A percentile compares a stretch with the other conserved stretches of the same genome.
These are phyloP conservation scores for Aphaenogaster ashmeadi DNA, from an alignment of 1,140 invertebrate species.

Conservation along the genomic window DNA sequence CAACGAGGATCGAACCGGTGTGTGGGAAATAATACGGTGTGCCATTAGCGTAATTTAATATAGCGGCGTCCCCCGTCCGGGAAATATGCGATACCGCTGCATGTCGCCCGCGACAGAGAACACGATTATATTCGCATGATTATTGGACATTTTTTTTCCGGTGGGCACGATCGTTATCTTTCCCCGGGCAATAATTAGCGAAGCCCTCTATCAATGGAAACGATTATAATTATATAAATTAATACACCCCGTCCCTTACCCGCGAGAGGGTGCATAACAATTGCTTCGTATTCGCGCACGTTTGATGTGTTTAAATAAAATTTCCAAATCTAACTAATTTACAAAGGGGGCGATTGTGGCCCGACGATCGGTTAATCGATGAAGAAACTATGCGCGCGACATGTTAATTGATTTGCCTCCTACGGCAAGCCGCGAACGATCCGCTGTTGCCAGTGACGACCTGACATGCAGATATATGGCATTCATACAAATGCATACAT, in stretches of 20 bases:
- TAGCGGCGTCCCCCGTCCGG: conserved; percentile 17
- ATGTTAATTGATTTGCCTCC: conserved; percentile 21
- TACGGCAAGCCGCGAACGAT: conserved; percentile 7
- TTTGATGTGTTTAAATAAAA: conserved; percentile 4
- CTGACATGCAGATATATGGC: conserved; percentile 38
- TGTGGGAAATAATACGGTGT: conserved; percentile 44
- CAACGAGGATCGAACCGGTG: conserved; percentile 33
- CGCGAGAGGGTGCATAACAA: background rate
- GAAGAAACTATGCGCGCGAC: conserved; percentile 14
- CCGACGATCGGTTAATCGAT: conserved; percentile 12
- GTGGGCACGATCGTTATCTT: conserved; percentile 18
- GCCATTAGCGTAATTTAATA: conserved; percentile 63
- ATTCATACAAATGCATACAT: conserved; percentile 30
- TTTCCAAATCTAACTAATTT: background rate
- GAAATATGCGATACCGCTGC: conserved; percentile 48
- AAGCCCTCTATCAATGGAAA: background rate
- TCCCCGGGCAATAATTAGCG: conserved; percentile 14
- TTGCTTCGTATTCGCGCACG: background rate
- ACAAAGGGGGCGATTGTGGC: background rate
- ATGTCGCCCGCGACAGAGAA: conserved; percentile 26
- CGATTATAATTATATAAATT: conserved; percentile 26
- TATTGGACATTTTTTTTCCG: conserved; percentile 21
- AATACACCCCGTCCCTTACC: background rate
- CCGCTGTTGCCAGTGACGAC: conserved; percentile 21
- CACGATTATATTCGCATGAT: conserved; percentile 41